Base-by-base conservation (phyloP, 2,113 vertebrate species). In the Piaya cayana region DNA sequence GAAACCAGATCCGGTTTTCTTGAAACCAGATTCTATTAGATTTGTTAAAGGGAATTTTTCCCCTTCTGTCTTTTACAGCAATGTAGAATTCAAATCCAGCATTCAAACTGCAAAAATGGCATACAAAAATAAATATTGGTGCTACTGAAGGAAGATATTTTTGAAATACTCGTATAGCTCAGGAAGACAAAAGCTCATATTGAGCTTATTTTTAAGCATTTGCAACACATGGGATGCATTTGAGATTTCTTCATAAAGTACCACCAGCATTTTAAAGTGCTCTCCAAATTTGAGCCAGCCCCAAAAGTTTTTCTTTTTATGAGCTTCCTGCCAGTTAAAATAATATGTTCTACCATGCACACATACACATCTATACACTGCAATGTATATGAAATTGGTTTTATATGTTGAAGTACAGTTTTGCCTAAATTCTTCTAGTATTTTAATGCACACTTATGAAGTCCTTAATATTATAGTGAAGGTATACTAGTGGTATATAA, bases 181-280 rank as follows among this genome's bases (percentile, higher is more conserved):
- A 88, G 37, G 49, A 47, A 90, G 64, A 96, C 90, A 94, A 96
- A 97, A 96, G 64, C 64, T 96, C 82, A 80, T 90, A 58, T 77
- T 88, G 63, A 85, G 63, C 74, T 77, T 47, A 79, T 89, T 89
- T 84, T 92, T 72, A 72, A 96, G 82, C 68, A 92, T 88, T 96
- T 95, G 75, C 70, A 95, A 92, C 96, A 97, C 95, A 97, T 90
- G 93, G 97, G 85, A 93, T 88, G 68, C 67, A 95, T 97, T 96
- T 97, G 45, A 50, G 62, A 92, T 74, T 78, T 92, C 39, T 92
- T 96, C 86, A 74, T n/a, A 88, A 91, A 95, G 90, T 93, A 86
- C 36, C 84, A 95, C 49, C 53, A 93, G 45, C 52, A 30, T 49
- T 68, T 90, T 84, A 63, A 88, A 95, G 84, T 70, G 62, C 64